Evolutionary conservation across 1,140 invertebrate species (phyloP), one percentile per base, ranked within the genome.

Genomic region (Drosophila sechellia): DNA sequence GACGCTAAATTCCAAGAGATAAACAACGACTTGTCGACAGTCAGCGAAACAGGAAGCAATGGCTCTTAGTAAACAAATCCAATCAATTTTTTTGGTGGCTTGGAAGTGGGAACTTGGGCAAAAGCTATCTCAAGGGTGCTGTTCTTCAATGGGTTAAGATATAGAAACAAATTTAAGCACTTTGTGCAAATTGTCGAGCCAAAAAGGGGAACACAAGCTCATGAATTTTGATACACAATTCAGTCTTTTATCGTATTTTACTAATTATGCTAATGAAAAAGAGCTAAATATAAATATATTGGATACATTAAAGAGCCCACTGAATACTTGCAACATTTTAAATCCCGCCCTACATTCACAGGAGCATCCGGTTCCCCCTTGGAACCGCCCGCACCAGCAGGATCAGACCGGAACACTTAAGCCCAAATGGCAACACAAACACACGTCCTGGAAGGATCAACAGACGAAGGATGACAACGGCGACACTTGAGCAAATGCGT

Each of bases 351-450:
- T 27, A 5, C 25, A 31, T 10, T 10, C 6, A 10, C n/a, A 17
- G n/a, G 50, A 25, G 48, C 50, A 39, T 27, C 34, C 34, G 27
- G 27, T 35, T 31, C 1, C 27, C 31, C 31, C 25, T 17, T 35
- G 45, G 48, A 40, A 56, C 46, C 49, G 43, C 39, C 39, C 50
- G 12, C 25, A n/a, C 50, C 65, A 48, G 64, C 43, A 70, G 66
- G 50, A 69, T 46, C 34, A 27, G n/a, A 50, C 22, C 68, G 39
- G 49, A 70, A 71, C 53, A 70, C 53, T 84, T 76, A 77, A 72
- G 77, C 66, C 63, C 63, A 50, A 69, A 72, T 39, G 63, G 63
- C 72, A 85, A 77, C 54, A 64, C 72, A 77, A 85, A 70, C 81
- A 72, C 61, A 85, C 58, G 61, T 80, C 54, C 61, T 75, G 57